Percentiles rank a stretch among this genome's conserved stretches.
These are phyloP conservation scores for Lophotriccus pileatus DNA, from an alignment of 2,797 vertebrate species.

Conservation along the genomic window DNA sequence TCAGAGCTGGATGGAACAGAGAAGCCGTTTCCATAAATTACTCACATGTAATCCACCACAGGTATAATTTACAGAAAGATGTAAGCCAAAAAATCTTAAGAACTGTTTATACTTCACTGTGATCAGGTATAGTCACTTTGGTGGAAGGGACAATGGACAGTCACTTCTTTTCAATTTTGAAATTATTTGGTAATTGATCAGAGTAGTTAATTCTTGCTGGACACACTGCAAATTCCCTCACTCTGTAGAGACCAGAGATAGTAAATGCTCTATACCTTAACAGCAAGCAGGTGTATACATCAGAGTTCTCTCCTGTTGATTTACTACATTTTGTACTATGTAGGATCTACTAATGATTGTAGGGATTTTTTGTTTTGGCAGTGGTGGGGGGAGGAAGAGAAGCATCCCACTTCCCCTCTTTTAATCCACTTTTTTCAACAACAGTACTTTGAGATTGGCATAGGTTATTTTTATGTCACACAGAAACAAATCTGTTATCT, in stretches of 20 bases:
- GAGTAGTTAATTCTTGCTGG: not conserved
- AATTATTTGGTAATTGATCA: not conserved
- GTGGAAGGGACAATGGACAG: not conserved
- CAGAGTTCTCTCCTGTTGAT: not conserved
- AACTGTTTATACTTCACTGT: not conserved
- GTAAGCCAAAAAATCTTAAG: not conserved
- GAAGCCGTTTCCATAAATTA: not conserved
- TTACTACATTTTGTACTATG: not conserved
- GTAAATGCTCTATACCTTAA: not conserved
- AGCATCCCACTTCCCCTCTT: fast-evolving
- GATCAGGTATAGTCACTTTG: not conserved
- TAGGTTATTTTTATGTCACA: not conserved
- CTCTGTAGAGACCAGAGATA: not conserved
- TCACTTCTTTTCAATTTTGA: not conserved
- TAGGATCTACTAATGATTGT: not conserved
- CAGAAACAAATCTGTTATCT: not conserved
- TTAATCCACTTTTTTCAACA: not conserved
- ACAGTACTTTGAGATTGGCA: not conserved
- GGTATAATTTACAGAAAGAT: not conserved
- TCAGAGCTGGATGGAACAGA: not conserved
- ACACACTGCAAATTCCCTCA: no score
- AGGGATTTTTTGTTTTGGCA: not conserved
- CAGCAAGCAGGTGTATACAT: not conserved
- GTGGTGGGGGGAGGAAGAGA: fast-evolving
- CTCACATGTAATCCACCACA: not conserved